These are phyloP conservation scores for Poecilia picta DNA, from an alignment of 2,797 vertebrate species.

Conservation along the genomic window DNA sequence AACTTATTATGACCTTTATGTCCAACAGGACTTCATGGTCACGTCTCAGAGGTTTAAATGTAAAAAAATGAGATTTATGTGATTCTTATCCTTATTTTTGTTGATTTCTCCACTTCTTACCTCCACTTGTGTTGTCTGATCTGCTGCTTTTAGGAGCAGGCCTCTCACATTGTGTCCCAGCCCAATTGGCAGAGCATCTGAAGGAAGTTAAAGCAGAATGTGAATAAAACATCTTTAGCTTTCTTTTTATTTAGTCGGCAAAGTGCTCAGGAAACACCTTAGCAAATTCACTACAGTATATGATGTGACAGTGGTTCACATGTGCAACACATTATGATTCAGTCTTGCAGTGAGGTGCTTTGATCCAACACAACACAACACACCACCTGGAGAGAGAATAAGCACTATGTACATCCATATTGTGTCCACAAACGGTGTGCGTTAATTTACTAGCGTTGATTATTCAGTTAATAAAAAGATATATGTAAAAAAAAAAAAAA, in stretches of 20 bases:
- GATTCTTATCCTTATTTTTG: neutral
- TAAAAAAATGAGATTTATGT: neutral
- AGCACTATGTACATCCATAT: constrained; percentile 43
- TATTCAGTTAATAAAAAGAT: constrained; percentile 51
- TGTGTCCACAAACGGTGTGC: constrained; percentile 41
- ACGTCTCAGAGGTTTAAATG: neutral
- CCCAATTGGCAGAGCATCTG: constrained; percentile 98
- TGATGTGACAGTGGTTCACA: constrained; percentile 55
- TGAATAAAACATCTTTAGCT: constrained; percentile 34
- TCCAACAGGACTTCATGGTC: too few relatives aligned
- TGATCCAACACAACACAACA: constrained; percentile 64
- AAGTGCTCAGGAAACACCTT: constrained; percentile 39
- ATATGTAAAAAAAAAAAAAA: constrained; percentile 28
- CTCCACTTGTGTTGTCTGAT: constrained; percentile 93
- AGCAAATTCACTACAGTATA: constrained; percentile 37
- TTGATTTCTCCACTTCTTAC: constrained; percentile 79
- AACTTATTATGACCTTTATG: too few relatives aligned
- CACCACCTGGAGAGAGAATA: constrained; percentile 57
- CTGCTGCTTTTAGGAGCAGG: constrained; percentile 98
- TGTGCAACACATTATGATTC: constrained; percentile 59
- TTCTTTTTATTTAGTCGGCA: neutral
- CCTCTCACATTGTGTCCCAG: constrained; percentile 97
- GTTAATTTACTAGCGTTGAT: constrained; percentile 59
- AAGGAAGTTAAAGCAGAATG: constrained; percentile 70
- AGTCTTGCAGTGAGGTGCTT: constrained; percentile 51